Percentiles rank a stretch among this genome's conserved stretches.
phyloP scores from a whole-genome alignment of 1,140 invertebrate genomes.

The Plodia interpunctella region DNA sequence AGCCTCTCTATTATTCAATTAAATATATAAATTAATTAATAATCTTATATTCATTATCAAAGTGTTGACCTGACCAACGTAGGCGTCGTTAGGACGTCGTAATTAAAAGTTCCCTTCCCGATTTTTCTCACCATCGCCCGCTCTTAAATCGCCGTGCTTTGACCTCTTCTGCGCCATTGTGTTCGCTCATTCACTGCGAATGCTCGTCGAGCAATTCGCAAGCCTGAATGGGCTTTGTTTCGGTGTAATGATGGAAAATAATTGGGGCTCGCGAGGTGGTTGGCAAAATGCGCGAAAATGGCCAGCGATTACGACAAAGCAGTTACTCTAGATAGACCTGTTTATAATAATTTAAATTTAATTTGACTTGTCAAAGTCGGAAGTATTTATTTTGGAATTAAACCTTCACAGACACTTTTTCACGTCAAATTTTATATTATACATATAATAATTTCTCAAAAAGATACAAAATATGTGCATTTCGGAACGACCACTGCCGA shows the following conservation, averaged over 20 bases:
- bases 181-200: conserved; percentile 16
- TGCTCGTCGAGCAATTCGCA: neutral
- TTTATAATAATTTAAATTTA: too few species aligned
- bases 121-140: conserved; percentile 21
- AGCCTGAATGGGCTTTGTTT: neutral
- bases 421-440: too few species aligned
- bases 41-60: neutral
- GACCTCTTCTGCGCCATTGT: conserved; percentile 17
- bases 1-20: too few species aligned
- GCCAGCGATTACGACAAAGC: neutral
- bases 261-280: neutral
- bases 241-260: conserved; percentile 2
- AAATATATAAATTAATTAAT: too few species aligned
- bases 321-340: neutral
- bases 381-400: too few species aligned
- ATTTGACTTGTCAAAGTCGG: too few species aligned
- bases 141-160: conserved; percentile 13
- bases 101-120: neutral
- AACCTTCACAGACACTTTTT: too few species aligned
- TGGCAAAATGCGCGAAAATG: neutral
- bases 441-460: too few species aligned
- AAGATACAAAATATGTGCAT: too few species aligned
- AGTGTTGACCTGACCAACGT: neutral
- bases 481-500: too few species aligned
- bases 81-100: neutral